Conservation (phyloP, 2,888 invertebrate genomes). For the Ectemnius continuus region DNA sequence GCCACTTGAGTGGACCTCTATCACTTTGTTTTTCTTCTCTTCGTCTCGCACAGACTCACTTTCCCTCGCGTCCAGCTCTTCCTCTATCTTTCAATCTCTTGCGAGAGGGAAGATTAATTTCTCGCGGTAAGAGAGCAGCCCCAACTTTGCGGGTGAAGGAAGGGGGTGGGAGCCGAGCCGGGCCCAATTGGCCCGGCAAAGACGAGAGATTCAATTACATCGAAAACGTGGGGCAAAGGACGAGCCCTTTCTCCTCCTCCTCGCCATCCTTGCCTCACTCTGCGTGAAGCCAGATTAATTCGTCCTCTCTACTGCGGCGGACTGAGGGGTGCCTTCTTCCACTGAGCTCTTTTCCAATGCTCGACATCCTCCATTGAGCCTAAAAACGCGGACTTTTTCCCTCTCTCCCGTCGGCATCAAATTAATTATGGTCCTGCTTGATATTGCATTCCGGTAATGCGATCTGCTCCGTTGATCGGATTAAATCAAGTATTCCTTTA, state of each 20-base stretch:
- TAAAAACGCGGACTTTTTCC: constrained; percentile 19
- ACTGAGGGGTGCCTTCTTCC: constrained; percentile 25
- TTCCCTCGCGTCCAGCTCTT: too few species aligned
- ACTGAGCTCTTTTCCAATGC: constrained; percentile 10
- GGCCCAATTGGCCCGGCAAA: constrained; percentile 65
- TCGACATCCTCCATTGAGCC: constrained; percentile 24
- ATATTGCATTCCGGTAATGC: too few species aligned
- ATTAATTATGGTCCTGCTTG: background rate
- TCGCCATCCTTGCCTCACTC: constrained; percentile 35
- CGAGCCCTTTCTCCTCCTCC: too few species aligned
- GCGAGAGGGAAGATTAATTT: constrained; percentile 61
- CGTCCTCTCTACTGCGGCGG: constrained; percentile 54
- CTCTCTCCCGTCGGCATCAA: background rate
- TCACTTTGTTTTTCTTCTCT: constrained; percentile 41
- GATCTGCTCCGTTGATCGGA: background rate
- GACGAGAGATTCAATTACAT: constrained; percentile 71
- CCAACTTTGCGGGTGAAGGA: constrained; percentile 41
- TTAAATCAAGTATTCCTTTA: background rate
- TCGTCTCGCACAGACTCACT: constrained; percentile 28
- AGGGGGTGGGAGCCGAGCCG: constrained; percentile 23
- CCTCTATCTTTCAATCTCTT: background rate
- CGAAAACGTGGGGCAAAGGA: constrained; percentile 63
- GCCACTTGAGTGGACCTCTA: constrained; percentile 34
- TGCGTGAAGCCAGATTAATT: constrained; percentile 63
- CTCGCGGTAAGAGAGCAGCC: constrained; percentile 61